A percentile compares a stretch with the other conserved stretches of the same genome.
Conservation (phyloP, 2,888 invertebrate genomes). For the Caenorhabditis wallacei region DNA sequence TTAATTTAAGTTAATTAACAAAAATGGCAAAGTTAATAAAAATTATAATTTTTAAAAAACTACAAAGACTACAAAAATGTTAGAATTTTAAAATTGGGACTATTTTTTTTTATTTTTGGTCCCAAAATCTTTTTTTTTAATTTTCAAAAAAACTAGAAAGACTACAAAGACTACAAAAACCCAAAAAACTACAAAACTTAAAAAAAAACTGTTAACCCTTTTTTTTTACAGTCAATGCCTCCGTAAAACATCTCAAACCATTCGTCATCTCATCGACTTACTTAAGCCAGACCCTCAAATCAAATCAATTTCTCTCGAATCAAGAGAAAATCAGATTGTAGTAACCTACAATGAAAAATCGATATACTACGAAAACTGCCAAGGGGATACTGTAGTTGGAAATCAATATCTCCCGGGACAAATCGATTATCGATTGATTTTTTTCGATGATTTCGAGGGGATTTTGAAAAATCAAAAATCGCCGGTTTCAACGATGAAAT, state of each 20-base stretch:
- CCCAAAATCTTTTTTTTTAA: too few relatives aligned
- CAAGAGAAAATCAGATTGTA: background rate
- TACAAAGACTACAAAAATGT: too few relatives aligned
- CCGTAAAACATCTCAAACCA: background rate
- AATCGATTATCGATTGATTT: background rate
- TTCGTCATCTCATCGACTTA: background rate
- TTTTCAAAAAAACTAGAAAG: too few relatives aligned
- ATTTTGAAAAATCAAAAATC: background rate
- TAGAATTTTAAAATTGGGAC: too few relatives aligned
- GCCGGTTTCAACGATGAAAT: background rate
- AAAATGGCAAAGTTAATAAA: too few relatives aligned
- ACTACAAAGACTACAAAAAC: too few relatives aligned
- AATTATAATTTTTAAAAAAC: too few relatives aligned
- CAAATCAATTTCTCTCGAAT: background rate
- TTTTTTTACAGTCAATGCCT: slow-evolving; percentile 8
- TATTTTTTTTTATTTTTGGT: too few relatives aligned
- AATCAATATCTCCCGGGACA: background rate
- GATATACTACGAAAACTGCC: background rate
- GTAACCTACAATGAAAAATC: background rate
- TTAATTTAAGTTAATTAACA: too few relatives aligned
- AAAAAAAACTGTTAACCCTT: too few relatives aligned
- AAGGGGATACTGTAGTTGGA: too few relatives aligned
- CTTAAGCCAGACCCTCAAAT: background rate
- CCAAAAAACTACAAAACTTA: background rate
- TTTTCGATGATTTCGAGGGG: background rate